Conservation (phyloP, 2,797 vertebrate genomes). For the Taenioides sp. region DNA sequence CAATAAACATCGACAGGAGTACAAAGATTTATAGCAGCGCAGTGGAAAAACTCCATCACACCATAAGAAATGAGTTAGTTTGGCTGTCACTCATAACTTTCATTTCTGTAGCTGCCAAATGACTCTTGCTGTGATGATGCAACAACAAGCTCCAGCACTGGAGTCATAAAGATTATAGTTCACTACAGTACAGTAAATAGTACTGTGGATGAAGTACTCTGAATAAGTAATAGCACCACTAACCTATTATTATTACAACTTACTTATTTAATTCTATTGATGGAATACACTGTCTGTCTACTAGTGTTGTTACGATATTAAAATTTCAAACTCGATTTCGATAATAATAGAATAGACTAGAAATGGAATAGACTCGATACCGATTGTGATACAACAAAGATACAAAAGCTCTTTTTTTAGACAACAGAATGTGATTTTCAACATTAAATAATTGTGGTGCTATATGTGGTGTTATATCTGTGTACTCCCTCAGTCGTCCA, state of each 20-base stretch:
- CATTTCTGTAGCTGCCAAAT: conserved; percentile 19
- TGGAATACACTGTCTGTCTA: not conserved
- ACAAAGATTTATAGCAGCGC: not conserved
- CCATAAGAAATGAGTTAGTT: not conserved
- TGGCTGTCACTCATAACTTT: conserved; percentile 1
- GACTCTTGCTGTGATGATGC: conserved; percentile 17
- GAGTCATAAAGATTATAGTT: not conserved
- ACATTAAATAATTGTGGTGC: no score
- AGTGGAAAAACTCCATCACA: not conserved
- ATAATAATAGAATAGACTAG: no score
- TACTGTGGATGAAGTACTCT: not conserved
- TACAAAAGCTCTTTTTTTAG: no score
- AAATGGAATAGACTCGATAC: no score
- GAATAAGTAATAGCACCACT: not conserved
- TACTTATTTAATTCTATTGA: not conserved
- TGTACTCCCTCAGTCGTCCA: no score
- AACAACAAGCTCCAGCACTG: conserved; percentile 8
- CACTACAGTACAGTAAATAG: not conserved
- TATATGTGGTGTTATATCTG: no score
- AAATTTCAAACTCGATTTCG: no score
- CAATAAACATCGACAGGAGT: not conserved
- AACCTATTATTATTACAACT: not conserved
- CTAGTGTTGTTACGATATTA: no score
- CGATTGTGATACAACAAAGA: no score
- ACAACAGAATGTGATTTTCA: no score